Base-by-base conservation (phyloP, 1,140 invertebrate genomes). In the Heliothis virescens region DNA sequence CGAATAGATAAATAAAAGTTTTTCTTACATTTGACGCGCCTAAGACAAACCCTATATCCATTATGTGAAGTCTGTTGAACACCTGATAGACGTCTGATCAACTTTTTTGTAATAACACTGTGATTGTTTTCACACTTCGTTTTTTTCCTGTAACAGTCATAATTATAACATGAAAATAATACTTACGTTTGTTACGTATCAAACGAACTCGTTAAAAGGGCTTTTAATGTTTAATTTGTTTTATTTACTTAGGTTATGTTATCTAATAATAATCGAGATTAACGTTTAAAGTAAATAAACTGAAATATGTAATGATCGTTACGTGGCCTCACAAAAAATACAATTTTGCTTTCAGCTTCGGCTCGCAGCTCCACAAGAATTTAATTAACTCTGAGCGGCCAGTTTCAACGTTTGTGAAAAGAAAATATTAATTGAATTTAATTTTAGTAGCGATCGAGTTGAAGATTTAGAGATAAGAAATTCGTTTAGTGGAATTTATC, bases 201-300 rank as follows among this genome's bases (percentile, higher is more conserved):
- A 53, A 69, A 69, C 47, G 21, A n/a, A 53, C 29, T 69, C 13
- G 2, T 26, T 47, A 48, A 69, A 79, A 80, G 74, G 73, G 13
- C 65, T 55, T 79, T 67, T 52, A 81, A 78, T 79, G 53, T 75
- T 69, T n/a, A 69, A 69, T 75, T 59, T 75, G 73, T 65, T 78
- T 72, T 55, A 69, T 65, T 65, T 65, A 47, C 62, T 65, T 48
- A 48, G 62, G 34, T 65, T 18, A 53, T 21, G 21, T 41, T 41
- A 41, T 9, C 34, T 41, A 41, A 41, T 41, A 69, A 48, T 69
- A 69, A 69, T 69, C 21, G 65, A 69, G 50, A 53, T 15, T 50
- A 69, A 69, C 52, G 65, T 69, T 69, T 53, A 7, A n/a, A 50
- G 16, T 69, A 69, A 69, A 69, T 52, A 52, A 69, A 69, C 18